Percentiles rank a stretch among this genome's conserved stretches.
Evolutionary conservation across 2,797 vertebrate species (phyloP).

Genomic region (Cynodonichthys magdalenae): DNA sequence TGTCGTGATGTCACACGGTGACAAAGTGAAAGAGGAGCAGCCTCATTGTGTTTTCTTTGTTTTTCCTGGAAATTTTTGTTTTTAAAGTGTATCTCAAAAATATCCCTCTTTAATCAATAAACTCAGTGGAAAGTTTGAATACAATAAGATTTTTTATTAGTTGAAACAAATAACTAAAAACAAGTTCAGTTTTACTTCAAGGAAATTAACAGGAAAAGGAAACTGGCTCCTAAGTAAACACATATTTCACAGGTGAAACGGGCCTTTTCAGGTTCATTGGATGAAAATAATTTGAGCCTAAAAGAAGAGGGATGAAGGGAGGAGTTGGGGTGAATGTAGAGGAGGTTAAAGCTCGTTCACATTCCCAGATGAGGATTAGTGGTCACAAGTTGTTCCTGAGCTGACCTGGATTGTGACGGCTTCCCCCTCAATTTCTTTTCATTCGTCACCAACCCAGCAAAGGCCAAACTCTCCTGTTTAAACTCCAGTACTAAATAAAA

Average conservation of each 20-base stretch:
- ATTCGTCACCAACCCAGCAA: not conserved
- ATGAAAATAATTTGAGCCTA: too few relatives aligned
- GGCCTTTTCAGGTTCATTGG: too few relatives aligned
- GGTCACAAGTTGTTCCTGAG: conserved; percentile 71
- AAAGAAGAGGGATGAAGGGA: conserved; percentile 3
- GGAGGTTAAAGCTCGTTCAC: conserved; percentile 26
- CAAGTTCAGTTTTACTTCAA: too few relatives aligned
- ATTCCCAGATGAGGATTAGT: conserved; percentile 74
- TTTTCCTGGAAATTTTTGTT: not conserved
- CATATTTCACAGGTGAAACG: too few relatives aligned
- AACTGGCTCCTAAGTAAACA: too few relatives aligned
- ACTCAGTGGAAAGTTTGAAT: too few relatives aligned
- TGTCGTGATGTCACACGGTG: not conserved
- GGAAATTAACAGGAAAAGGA: too few relatives aligned
- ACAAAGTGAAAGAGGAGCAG: conserved; percentile 7
- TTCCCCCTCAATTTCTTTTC: conserved; percentile 7
- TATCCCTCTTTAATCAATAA: too few relatives aligned
- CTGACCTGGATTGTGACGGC: conserved; percentile 38
- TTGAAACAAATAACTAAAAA: too few relatives aligned
- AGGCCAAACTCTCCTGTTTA: not conserved
- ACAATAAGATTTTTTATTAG: too few relatives aligned
- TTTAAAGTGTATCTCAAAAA: not conserved
- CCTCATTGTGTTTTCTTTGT: not conserved
- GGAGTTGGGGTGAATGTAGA: conserved; percentile 21
- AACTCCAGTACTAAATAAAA: not conserved